phyloP scores from a whole-genome alignment of 2,888 invertebrate species.

The Oasisia sp. region DNA sequence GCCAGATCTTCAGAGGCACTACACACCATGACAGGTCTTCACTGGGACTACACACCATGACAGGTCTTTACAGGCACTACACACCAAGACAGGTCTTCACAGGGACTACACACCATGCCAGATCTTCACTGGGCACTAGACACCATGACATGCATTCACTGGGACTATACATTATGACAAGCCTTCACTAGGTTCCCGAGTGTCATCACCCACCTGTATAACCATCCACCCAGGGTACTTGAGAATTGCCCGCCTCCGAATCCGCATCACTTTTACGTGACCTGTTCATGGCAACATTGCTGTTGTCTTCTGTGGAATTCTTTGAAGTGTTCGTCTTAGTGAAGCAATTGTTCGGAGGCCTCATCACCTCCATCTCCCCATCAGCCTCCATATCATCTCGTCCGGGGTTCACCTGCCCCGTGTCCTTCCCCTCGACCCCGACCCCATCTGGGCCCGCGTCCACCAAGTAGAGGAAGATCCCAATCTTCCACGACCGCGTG shows the following conservation, averaged over 20 bases:
- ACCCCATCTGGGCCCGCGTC: not conserved
- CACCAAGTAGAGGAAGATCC: not conserved
- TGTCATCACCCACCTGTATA: not conserved
- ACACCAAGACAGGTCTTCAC: too few species aligned
- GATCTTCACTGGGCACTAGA: too few species aligned
- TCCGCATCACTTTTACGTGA: not conserved
- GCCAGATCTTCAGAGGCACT: too few species aligned
- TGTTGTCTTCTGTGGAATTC: slow-evolving; percentile 7
- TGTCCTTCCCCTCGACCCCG: not conserved
- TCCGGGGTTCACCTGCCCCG: not conserved
- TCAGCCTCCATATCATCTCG: not conserved
- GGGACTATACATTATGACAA: not conserved
- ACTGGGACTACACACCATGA: too few species aligned
- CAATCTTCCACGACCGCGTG: not conserved
- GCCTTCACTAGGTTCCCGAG: not conserved
- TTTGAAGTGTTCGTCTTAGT: not conserved
- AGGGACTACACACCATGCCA: too few species aligned
- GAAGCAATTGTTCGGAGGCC: not conserved
- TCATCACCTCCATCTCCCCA: not conserved
- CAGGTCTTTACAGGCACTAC: too few species aligned
- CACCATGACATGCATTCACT: too few species aligned
- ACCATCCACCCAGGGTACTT: not conserved
- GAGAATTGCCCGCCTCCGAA: not conserved
- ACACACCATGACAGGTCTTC: too few species aligned
- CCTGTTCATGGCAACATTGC: not conserved